A percentile compares a stretch with the other conserved stretches of the same genome.
Conservation (phyloP, 92 coral and sea anemone genomes). For the Muricea muricata region DNA sequence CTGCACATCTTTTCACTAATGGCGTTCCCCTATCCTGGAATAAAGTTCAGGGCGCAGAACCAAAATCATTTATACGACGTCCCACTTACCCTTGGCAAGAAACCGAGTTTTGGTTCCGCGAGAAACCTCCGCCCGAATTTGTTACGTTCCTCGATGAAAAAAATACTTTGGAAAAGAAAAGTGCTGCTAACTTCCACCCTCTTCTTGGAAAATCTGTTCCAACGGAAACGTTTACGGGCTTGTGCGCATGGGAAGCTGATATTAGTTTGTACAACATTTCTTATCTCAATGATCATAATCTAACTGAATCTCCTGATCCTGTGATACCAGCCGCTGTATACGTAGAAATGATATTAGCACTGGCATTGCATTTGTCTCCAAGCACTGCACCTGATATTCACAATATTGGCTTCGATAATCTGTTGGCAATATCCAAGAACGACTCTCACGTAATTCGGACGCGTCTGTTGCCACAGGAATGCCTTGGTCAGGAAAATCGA, state of each 20-base stretch:
- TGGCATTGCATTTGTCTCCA: slow-evolving; percentile 63
- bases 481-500: background rate
- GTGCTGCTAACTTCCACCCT: slow-evolving; percentile 24
- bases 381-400: slow-evolving; percentile 31
- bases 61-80: slow-evolving; percentile 50
- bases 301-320: slow-evolving; percentile 52
- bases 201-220: slow-evolving; percentile 47
- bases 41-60: slow-evolving; percentile 46
- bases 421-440: slow-evolving; percentile 53
- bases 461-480: background rate
- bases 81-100: slow-evolving; percentile 73
- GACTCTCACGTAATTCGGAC: slow-evolving; percentile 42
- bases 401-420: slow-evolving; percentile 43
- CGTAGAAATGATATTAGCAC: slow-evolving; percentile 68
- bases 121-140: background rate
- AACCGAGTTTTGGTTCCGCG: slow-evolving; percentile 57
- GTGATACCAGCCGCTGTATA: slow-evolving; percentile 68
- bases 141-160: background rate
- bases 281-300: slow-evolving; percentile 57
- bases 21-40: slow-evolving; percentile 63
- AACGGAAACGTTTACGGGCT: slow-evolving; percentile 60
- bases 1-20: slow-evolving; percentile 35
- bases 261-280: slow-evolving; percentile 63
- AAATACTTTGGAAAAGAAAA: background rate
- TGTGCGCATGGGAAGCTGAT: slow-evolving; percentile 70